Evolutionary conservation across 2,113 vertebrate species (phyloP), one percentile per base, ranked within the genome.

Genomic region (Trinectes maculatus): DNA sequence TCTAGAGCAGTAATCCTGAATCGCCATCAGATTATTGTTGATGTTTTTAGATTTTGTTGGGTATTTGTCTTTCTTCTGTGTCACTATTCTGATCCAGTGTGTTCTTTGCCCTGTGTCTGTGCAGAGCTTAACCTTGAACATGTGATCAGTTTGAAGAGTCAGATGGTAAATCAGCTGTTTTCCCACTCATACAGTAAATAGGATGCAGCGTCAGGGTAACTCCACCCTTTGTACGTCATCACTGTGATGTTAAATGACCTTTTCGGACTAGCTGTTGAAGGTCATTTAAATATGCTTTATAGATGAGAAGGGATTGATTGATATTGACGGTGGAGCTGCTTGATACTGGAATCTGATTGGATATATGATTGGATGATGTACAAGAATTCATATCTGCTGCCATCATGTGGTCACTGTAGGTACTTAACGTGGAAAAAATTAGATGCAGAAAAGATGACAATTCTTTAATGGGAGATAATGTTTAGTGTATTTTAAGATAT

Each of bases 211-310:
- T 69, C 44, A 72, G 11, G 58, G 21, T 51, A 43, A 68, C 74
- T 55, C 16, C 60, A 34, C 31, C 26, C 22, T 46, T 18, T 53
- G 13, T 22, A 19, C 18, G 78, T 80, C 58, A 68, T 78, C 16
- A 51, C 28, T 22, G 24, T 15, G 57, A 37, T 29, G 21, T 57
- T 40, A 39, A 48, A 33, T 67, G 67, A 76, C 63, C 65, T 78
- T 85, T 74, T n/a, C 31, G 3, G n/a, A 11, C 4, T 5, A 1
- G 40, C 49, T 58, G 18, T 40, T 51, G 77, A 78, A 80, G 71
- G 71, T 69, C 82, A 58, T 25, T 43, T 37, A 13, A 2, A 72
- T 44, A 12, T 62, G 64, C 15, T 76, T n/a, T 73, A 76, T 77
- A 67, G 57, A 40, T 65, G 39, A 71, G 68, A 81, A 81, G 54